Percentiles rank a stretch among this genome's conserved stretches.
Evolutionary conservation across 2,113 vertebrate genomes (phyloP).

Genomic region (Passer domesticus): DNA sequence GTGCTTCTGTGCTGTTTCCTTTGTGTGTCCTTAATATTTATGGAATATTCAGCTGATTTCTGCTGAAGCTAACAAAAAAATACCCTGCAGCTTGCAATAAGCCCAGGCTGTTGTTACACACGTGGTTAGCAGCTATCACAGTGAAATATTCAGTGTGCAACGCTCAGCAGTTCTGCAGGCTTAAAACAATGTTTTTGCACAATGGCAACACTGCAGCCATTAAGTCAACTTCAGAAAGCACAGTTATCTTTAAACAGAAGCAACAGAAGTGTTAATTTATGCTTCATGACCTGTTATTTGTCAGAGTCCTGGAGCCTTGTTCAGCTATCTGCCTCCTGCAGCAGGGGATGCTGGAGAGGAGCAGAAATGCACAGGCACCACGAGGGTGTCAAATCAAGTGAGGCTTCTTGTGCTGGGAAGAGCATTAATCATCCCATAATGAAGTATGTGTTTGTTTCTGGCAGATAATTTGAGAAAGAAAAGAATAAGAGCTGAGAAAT

Average conservation of each 20-base stretch:
- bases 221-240: background rate
- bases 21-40: conserved; percentile 40
- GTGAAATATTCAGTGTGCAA: conserved; percentile 32
- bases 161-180: background rate
- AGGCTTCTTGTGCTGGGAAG: background rate
- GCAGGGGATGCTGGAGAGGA: background rate
- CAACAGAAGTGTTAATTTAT: background rate
- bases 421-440: background rate
- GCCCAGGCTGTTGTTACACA: background rate
- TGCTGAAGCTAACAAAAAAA: conserved; percentile 54
- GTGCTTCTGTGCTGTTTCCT: background rate
- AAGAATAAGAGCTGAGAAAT: background rate
- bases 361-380: background rate
- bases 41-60: conserved; percentile 5
- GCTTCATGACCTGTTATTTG: background rate
- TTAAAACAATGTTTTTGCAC: conserved; percentile 13
- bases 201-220: background rate
- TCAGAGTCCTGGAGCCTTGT: background rate
- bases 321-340: background rate
- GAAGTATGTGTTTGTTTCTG: background rate
- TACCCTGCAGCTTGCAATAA: background rate
- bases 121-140: background rate
- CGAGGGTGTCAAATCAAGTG: background rate
- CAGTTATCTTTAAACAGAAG: background rate
- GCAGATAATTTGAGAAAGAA: background rate